phyloP scores from a whole-genome alignment of 2,113 vertebrate species.

The Cebus imitator region DNA sequence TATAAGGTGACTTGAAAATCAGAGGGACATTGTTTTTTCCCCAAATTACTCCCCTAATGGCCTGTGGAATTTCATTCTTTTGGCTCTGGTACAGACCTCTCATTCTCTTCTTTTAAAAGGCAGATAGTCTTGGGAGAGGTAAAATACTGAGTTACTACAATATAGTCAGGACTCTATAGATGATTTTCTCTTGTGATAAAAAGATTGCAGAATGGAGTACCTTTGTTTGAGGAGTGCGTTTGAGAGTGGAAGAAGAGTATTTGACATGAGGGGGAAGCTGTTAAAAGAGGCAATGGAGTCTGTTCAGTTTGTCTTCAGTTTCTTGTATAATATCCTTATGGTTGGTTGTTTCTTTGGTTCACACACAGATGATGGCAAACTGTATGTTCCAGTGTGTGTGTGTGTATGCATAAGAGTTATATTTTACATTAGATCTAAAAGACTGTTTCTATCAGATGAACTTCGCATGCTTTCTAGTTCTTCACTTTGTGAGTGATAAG shows the following conservation, averaged over 20 bases:
- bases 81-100: neutral
- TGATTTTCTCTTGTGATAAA: neutral
- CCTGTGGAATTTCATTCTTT: neutral
- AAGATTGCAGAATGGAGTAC: neutral
- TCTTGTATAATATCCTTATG: neutral
- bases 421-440: constrained; percentile 38
- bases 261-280: neutral
- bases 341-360: neutral
- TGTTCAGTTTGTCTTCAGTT: neutral
- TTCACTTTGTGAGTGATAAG: constrained; percentile 76
- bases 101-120: neutral
- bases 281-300: neutral
- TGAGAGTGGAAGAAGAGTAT: neutral
- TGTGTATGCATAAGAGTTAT: neutral
- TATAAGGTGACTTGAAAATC: neutral
- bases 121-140: neutral
- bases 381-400: neutral
- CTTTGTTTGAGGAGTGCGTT: neutral
- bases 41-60: neutral
- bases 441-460: neutral
- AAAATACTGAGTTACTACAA: neutral
- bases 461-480: neutral
- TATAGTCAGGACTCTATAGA: neutral
- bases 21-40: neutral
- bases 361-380: neutral